A percentile compares a stretch with the other conserved stretches of the same genome.
These are phyloP conservation scores for Narcine bancroftii DNA, from an alignment of 2,113 vertebrate genomes.

Conservation along the genomic window DNA sequence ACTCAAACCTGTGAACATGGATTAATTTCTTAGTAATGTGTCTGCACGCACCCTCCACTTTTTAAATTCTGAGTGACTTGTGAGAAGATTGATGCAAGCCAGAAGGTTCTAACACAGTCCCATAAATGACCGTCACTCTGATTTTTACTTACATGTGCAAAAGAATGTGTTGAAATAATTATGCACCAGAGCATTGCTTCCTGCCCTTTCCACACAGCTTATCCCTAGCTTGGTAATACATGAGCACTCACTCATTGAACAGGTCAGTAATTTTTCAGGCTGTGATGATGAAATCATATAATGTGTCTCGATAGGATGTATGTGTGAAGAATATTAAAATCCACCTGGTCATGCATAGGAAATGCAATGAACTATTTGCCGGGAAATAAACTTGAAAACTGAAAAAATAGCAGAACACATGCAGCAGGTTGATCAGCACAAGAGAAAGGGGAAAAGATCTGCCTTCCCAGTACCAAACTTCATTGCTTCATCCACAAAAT, in stretches of 20 bases:
- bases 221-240: constrained; percentile 10
- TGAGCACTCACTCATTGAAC: background rate
- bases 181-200: background rate
- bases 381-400: constrained; percentile 21
- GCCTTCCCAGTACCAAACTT: background rate
- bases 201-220: constrained; percentile 9
- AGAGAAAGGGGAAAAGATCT: background rate
- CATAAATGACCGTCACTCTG: background rate
- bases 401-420: background rate
- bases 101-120: background rate
- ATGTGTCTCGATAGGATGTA: constrained; percentile 23
- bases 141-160: background rate
- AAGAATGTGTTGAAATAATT: constrained; percentile 7
- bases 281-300: constrained; percentile 17
- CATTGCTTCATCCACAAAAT: no score
- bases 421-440: background rate
- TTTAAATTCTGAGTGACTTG: background rate
- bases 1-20: background rate
- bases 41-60: background rate
- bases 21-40: background rate
- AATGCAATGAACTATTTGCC: background rate
- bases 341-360: background rate
- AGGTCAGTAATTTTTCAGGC: constrained; percentile 28
- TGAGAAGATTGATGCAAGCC: background rate
- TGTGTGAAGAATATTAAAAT: constrained; percentile 21